These are phyloP conservation scores for Anableps anableps DNA, from an alignment of 2,797 vertebrate genomes.

Conservation along the genomic window DNA sequence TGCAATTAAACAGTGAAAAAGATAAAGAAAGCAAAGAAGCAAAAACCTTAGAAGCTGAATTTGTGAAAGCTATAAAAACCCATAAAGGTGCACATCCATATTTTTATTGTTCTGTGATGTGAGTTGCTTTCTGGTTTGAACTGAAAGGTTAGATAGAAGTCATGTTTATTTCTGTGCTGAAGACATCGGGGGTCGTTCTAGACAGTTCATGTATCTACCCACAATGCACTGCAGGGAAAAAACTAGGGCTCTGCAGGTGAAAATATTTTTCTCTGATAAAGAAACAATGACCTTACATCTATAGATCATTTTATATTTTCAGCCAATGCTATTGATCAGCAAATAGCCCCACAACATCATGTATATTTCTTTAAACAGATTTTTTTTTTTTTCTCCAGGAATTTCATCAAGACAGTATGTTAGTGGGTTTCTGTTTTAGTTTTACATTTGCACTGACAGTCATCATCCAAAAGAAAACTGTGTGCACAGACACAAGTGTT, in stretches of 20 bases:
- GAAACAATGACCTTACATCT: neutral
- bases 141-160: neutral
- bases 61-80: neutral
- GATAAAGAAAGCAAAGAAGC: neutral
- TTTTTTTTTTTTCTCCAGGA: neutral
- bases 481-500: neutral
- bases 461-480: neutral
- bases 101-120: neutral
- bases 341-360: neutral
- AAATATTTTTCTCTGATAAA: neutral
- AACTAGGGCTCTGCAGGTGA: neutral
- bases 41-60: too few species aligned
- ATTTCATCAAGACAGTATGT: neutral
- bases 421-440: neutral
- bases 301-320: neutral
- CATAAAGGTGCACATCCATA: neutral
- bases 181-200: neutral
- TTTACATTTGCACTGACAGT: conserved; percentile 1
- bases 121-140: neutral
- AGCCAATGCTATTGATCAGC: neutral
- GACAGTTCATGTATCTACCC: neutral
- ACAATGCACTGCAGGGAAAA: neutral
- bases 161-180: conserved; percentile 4
- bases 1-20: neutral
- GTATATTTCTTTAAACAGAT: neutral